phyloP scores from a whole-genome alignment of 2,113 vertebrate genomes.

The Platanista minor region DNA sequence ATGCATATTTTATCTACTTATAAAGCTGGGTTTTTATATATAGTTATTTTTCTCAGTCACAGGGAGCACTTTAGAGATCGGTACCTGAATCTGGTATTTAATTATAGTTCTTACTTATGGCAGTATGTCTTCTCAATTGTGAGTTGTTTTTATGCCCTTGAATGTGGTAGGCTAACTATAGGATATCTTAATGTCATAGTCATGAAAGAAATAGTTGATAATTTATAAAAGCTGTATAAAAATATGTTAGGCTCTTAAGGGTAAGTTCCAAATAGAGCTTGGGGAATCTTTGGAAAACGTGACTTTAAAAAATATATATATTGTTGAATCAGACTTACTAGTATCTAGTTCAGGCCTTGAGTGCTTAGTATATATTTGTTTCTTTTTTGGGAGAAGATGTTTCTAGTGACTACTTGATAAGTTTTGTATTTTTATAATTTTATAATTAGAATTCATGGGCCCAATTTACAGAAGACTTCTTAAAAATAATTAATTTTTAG shows the following conservation, averaged over 20 bases:
- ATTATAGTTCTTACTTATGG: conserved; percentile 34
- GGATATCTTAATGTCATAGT: background rate
- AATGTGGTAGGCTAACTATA: background rate
- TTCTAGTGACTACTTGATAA: background rate
- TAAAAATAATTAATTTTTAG: conserved; percentile 24
- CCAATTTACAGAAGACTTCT: conserved; percentile 14
- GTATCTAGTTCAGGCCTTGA: background rate
- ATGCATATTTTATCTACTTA: conserved; percentile 22
- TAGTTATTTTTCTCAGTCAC: conserved; percentile 3
- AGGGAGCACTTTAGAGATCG: conserved; percentile 16
- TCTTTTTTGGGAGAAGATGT: background rate
- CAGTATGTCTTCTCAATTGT: conserved; percentile 40
- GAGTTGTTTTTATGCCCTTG: conserved; percentile 37
- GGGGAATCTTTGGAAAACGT: conserved; percentile 30
- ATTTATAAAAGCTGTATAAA: conserved; percentile 36
- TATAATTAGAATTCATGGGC: background rate
- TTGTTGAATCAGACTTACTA: background rate
- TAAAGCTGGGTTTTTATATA: conserved; percentile 28
- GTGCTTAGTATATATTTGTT: background rate
- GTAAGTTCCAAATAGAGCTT: background rate
- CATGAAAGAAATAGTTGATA: conserved; percentile 31
- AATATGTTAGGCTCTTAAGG: background rate
- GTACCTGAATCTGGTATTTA: conserved; percentile 9
- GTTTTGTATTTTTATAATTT: conserved; percentile 30
- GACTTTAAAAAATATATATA: background rate